Evolutionary conservation across 2,797 vertebrate species (phyloP), one percentile per base, ranked within the genome.

Genomic region (Rallus crepitans): DNA sequence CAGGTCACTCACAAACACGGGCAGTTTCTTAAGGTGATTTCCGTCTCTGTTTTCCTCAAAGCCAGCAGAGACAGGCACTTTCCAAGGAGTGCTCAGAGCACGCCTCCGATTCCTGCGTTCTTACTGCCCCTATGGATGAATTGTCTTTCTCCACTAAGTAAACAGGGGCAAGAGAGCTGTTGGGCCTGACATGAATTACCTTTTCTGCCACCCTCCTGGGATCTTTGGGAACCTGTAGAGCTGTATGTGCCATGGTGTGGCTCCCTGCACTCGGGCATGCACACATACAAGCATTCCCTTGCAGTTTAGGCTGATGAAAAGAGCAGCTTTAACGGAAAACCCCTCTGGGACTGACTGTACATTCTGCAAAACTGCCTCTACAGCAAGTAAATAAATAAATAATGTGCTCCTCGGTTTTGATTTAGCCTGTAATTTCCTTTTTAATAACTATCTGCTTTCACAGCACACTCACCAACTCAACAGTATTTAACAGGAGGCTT

Each of bases 321-420:
- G 39, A 92, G 82, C 37, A 87, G 73, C 72, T 89, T 83, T 64
- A 45, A 48, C 1, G 40, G 66, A 90, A 93, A 93, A 35, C 4
- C 24, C 40, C 73, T 33, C 33, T 31, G 79, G 90, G 82, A 59
- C 24, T 14, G 15, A 59, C 27, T 33, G 64, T 20, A 85, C 39
- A 14, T 82, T 65, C 81, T 77, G 55, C 57, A 94, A 92, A 95
- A 87, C 10, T 31, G 57, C 60, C 56, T 75, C 66, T 42, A 53
- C 37, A 79, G 76, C 47, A 87, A 48, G 30, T 18, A 89, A 94
- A 85, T 39, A 89, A 94, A 85, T 68, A 94, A 95, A 89, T 69
- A 52, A 92, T 9, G 27, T 2, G 35, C 31, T 31, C 15, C 55
- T 87, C 6, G 2, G 0, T 64, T 91, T 76, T 80, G 12, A 91